These are phyloP conservation scores for Cliona cf. orientalis DNA, from an alignment of 37 sponge, comb jelly and placozoan genomes.

Conservation along the genomic window DNA sequence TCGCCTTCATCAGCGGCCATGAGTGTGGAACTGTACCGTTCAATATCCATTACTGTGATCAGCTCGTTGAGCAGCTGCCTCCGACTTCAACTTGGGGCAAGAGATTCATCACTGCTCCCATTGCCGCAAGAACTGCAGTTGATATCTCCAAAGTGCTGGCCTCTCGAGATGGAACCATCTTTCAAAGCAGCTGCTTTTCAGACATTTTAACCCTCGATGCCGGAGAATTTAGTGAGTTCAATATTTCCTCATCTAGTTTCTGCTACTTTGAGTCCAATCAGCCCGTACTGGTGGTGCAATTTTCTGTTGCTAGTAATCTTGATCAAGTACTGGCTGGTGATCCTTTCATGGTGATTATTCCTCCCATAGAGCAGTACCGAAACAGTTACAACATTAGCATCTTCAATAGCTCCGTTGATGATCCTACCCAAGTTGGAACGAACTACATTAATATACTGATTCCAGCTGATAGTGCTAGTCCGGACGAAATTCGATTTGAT, in stretches of 20 bases:
- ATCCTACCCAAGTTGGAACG: not conserved
- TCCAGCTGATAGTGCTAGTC: not conserved
- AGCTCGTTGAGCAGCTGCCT: conserved; percentile 49
- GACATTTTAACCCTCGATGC: not conserved
- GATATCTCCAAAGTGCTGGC: conserved; percentile 41
- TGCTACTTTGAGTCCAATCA: conserved; percentile 28
- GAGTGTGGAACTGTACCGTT: conserved; percentile 49
- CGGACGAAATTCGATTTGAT: conserved; percentile 6
- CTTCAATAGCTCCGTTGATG: not conserved
- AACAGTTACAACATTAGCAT: conserved; percentile 7
- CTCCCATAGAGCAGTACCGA: conserved; percentile 60
- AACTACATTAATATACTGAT: conserved; percentile 44
- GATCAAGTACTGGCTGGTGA: conserved; percentile 36
- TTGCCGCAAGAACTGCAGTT: not conserved
- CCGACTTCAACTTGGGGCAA: conserved; percentile 62
- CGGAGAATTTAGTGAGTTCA: conserved; percentile 9
- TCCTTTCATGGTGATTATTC: conserved; percentile 59
- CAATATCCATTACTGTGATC: conserved; percentile 39
- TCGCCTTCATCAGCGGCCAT: conserved; percentile 45
- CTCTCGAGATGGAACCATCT: conserved; percentile 22
- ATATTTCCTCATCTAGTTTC: not conserved
- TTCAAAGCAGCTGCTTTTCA: conserved; percentile 13
- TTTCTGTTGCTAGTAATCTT: conserved; percentile 26
- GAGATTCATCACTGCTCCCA: conserved; percentile 29
- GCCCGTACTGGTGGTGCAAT: conserved; percentile 53